A percentile compares a stretch with the other conserved stretches of the same genome.
These are phyloP conservation scores for Nannoperca obscura DNA, from an alignment of 2,797 vertebrate genomes.

Conservation along the genomic window DNA sequence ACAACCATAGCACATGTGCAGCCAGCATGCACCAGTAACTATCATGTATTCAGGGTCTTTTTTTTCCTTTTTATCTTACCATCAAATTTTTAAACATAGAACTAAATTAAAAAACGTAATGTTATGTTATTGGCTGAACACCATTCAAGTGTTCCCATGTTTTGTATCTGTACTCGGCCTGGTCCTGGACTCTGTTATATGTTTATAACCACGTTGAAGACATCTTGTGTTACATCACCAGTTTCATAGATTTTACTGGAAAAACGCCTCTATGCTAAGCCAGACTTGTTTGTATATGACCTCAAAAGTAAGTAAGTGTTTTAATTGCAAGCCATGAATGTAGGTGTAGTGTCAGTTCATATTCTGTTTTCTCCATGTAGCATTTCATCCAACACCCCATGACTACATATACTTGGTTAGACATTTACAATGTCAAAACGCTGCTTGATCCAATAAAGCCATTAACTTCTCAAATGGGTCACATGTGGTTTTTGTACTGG, in stretches of 20 bases:
- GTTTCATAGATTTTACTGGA: slow-evolving; percentile 31
- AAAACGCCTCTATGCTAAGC: slow-evolving; percentile 17
- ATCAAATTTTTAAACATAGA: slow-evolving; percentile 2
- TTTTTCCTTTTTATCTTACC: not conserved
- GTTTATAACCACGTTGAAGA: slow-evolving; percentile 10
- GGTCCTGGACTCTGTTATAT: slow-evolving; percentile 23
- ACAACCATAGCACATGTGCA: slow-evolving; percentile 47
- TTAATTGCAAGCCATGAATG: slow-evolving; percentile 44
- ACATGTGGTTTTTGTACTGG: slow-evolving; percentile 82
- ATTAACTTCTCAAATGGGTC: slow-evolving; percentile 82
- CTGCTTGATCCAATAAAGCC: slow-evolving; percentile 85
- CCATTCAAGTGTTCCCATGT: slow-evolving; percentile 35
- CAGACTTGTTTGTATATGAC: slow-evolving; percentile 28
- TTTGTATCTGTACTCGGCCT: slow-evolving; percentile 45
- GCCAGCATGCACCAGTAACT: slow-evolving; percentile 24
- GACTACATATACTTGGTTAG: slow-evolving; percentile 68
- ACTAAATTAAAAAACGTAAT: not conserved
- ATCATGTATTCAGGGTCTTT: slow-evolving; percentile 15
- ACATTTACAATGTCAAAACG: slow-evolving; percentile 76
- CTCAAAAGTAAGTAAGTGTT: slow-evolving; percentile 32
- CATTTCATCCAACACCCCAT: slow-evolving; percentile 78
- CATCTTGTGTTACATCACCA: slow-evolving; percentile 15
- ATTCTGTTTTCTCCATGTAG: slow-evolving; percentile 71
- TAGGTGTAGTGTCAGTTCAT: slow-evolving; percentile 59
- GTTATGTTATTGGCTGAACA: slow-evolving; percentile 26